Base-by-base conservation (phyloP, 2,797 vertebrate genomes). In the Rhodeus uyekii region DNA sequence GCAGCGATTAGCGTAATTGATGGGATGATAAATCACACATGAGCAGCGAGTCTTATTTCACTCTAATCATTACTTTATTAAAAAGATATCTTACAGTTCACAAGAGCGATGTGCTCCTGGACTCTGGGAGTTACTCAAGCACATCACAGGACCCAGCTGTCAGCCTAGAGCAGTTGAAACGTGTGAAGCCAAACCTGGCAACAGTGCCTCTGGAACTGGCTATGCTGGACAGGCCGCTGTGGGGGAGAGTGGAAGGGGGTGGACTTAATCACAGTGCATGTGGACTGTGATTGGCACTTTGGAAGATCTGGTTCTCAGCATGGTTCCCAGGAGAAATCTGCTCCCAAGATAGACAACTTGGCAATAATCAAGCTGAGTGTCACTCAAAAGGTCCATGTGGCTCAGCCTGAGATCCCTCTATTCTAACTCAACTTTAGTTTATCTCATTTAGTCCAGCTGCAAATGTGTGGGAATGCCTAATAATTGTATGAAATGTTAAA, bases 221-320 rank as follows among this genome's bases (percentile, higher is more conserved):
- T 32, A 22, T n/a, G 46, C n/a, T 53, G n/a, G 44, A 64, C 58
- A 38, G 50, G 79, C 18, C 53, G 29, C 42, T 5, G 67, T 69
- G 42, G 55, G 75, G 46, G 7, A 36, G 69, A 53, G 29, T 53
- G 46, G 36, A 5, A n/a, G 27, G 22, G 48, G 58, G 34, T 38
- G 24, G 58, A 65, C 69, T 83, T 83, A 65, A 71, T 72, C 74
- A 55, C 22, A 76, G 32, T 68, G n/a, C 50, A 55, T 55, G 29
- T 63, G 50, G 32, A 63, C 24, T 29, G 58, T 89, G 90, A 90
- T 86, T 92, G 92, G 91, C 90, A 91, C 81, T 86, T 86, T 76
- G 76, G 60, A 78, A 79, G 58, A 34, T 53, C 46, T n/a, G 46
- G 18, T 29, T 87, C 85, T 75, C 61, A 78, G 63, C 27, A 48